Conservation (phyloP, 2,797 vertebrate genomes). For the Vultur gryphus region DNA sequence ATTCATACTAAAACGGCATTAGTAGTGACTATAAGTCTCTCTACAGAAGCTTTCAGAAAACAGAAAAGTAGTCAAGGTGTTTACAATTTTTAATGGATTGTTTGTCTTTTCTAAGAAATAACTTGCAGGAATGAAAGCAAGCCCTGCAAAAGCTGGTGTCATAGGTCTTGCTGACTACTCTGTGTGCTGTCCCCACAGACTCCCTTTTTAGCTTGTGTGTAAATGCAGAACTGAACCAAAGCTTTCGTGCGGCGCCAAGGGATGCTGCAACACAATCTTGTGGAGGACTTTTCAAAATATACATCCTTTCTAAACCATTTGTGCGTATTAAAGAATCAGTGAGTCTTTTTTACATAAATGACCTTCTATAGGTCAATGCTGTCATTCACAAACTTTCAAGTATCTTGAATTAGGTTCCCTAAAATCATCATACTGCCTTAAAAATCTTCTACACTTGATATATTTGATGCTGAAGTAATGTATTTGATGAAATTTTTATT, state of each 20-base stretch:
- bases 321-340: background rate
- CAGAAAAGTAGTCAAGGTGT: constrained; percentile 59
- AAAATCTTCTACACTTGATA: background rate
- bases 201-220: background rate
- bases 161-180: background rate
- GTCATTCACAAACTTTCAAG: background rate
- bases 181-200: background rate
- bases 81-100: constrained; percentile 58
- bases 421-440: background rate
- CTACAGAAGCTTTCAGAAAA: constrained; percentile 64
- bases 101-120: constrained; percentile 59
- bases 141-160: constrained; percentile 51
- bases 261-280: background rate
- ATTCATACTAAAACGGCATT: constrained; percentile 43
- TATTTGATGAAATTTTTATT: background rate
- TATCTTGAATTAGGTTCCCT: background rate
- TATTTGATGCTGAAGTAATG: background rate
- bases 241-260: background rate
- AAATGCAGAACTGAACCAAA: background rate
- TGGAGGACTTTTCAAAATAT: background rate
- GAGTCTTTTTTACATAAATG: background rate
- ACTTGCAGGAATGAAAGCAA: constrained; percentile 65
- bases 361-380: background rate
- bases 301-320: background rate
- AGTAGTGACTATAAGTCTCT: constrained; percentile 43